Evolutionary conservation across 2,888 invertebrate genomes (phyloP).

Genomic region (Eumacrocentrus americanus): DNA sequence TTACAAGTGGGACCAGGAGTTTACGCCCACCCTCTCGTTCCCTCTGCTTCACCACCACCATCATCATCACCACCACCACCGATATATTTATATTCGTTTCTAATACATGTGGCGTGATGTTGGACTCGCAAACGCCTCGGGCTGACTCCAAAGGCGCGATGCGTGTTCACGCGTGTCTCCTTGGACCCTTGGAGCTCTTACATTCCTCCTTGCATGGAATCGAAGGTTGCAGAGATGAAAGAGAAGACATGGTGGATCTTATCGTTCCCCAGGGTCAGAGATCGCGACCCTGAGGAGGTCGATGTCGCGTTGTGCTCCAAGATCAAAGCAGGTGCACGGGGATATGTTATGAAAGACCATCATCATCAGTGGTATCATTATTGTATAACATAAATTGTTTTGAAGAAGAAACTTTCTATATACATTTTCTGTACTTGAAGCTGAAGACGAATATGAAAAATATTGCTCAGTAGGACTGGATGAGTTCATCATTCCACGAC

Average conservation of each 20-base stretch:
- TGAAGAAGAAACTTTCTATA: too few species aligned
- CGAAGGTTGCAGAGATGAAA: conserved; percentile 16
- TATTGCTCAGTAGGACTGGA: too few species aligned
- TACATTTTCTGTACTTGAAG: too few species aligned
- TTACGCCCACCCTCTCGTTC: conserved; percentile 35
- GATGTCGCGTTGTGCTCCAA: conserved; percentile 20
- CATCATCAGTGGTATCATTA: too few species aligned
- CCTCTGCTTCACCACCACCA: conserved; percentile 8
- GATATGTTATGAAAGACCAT: too few species aligned
- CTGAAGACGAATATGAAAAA: too few species aligned
- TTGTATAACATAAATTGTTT: too few species aligned
- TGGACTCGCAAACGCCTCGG: conserved; percentile 36
- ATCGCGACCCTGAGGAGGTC: conserved; percentile 25
- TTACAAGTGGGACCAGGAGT: conserved; percentile 18
- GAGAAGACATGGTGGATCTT: conserved; percentile 9
- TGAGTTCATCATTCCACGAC: background rate
- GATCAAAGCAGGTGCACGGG: conserved; percentile 27
- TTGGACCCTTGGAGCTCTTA: conserved; percentile 19
- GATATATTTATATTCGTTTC: conserved; percentile 58
- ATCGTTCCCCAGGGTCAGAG: conserved; percentile 20
- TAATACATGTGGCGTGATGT: conserved; percentile 52
- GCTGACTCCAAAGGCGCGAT: conserved; percentile 30
- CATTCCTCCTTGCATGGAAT: conserved; percentile 21
- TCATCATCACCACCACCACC: conserved; percentile 26
- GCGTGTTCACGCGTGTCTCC: conserved; percentile 22